These are phyloP conservation scores for Halcyon chelicuti DNA, from an alignment of 2,797 vertebrate species.

Conservation along the genomic window DNA sequence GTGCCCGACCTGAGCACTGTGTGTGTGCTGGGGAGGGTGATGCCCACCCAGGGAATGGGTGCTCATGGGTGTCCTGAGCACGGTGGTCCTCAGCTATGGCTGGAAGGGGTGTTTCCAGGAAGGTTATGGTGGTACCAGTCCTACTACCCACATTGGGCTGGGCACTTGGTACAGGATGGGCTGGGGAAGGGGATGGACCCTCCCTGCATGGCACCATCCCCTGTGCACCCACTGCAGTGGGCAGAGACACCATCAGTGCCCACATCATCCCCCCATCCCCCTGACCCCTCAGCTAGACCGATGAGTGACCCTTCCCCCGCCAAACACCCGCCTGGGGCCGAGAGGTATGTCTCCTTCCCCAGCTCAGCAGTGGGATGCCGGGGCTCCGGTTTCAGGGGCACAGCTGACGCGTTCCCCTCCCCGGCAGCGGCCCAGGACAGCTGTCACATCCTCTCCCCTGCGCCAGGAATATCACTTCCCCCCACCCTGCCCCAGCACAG, in stretches of 20 bases:
- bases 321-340: rapidly evolving
- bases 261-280: background rate
- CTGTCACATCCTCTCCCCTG: background rate
- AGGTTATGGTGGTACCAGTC: background rate
- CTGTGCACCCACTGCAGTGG: background rate
- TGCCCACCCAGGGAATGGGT: background rate
- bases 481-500: background rate
- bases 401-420: background rate
- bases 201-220: background rate
- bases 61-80: background rate
- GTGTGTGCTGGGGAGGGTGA: background rate
- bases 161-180: background rate
- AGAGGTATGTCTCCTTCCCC: background rate
- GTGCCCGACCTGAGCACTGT: background rate
- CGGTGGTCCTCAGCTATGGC: background rate
- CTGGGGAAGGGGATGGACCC: background rate
- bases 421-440: background rate
- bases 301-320: too few species aligned
- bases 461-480: background rate
- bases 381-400: constrained; percentile 3
- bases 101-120: background rate
- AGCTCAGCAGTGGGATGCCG: background rate
- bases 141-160: rapidly evolving
- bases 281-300: background rate
- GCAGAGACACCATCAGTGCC: background rate